Base-by-base conservation (phyloP, 2,888 invertebrate genomes). In the Drosophila lutescens region DNA sequence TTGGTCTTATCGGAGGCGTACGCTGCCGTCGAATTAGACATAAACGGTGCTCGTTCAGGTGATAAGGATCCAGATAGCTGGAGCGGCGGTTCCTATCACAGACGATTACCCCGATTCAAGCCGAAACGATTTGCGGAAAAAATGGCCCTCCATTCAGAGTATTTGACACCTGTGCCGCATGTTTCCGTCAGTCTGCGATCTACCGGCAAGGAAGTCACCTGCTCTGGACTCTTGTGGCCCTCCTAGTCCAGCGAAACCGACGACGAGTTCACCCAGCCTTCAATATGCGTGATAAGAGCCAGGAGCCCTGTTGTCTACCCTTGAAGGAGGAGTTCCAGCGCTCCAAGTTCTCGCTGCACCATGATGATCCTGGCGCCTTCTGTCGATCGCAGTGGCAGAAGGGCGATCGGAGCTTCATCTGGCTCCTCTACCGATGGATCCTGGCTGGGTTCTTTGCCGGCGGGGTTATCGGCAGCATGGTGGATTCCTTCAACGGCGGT, bases 401-500 rank as follows among this genome's bases (percentile, higher is more conserved):
- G 0, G 74, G 81, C 8, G 76, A 87, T 1, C 86, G 86, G 30
- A 88, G 75, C 13, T 44, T 84, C 4, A 72, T 87, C 43, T 92
- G 89, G 89, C 63, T 92, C 0, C 23, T 91, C 13, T 92, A 91
- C 71, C 89, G 91, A 26, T 91, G 91, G 91, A 41, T 88, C 8
- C 54, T 90, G 17, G 90, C 91, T 1, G 74, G 61, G 30, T 90
- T 89, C 57, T 92, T 91, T 57, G 70, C 77, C 6, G 79, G 26
- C 1, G 89, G 86, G 0, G 87, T 90, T 0, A 46, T 90, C 2
- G 72, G 79, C 20, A 87, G 88, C 58, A 69, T 88, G 13, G 68
- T 89, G 0, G 15, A 77, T 0, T n/a, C 61, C 4, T 85, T 79
- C 9, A 23, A 44, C 5, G 76, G 61, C 0, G 90, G 89, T 10